A percentile compares a stretch with the other conserved stretches of the same genome.
Evolutionary conservation across 2,113 vertebrate genomes (phyloP).

Genomic region (Myiozetetes cayanensis): DNA sequence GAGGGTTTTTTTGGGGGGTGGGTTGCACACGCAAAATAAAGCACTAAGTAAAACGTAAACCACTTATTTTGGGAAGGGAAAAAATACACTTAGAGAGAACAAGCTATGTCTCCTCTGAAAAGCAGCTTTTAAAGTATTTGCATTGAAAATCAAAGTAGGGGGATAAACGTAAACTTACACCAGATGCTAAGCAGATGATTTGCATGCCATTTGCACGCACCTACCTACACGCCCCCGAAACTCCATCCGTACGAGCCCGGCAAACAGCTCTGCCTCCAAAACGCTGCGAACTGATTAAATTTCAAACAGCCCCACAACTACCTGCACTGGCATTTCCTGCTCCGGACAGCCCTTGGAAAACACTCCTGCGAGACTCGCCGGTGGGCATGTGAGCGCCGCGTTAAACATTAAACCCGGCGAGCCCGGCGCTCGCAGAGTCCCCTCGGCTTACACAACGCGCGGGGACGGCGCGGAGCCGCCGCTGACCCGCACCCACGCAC

Average conservation of each 20-base stretch:
- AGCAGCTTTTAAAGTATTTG: background rate
- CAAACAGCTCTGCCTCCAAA: background rate
- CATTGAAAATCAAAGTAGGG: background rate
- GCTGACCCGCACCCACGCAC: background rate
- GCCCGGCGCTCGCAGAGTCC: background rate
- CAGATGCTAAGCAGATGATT: background rate
- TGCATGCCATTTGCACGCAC: background rate
- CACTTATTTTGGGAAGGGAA: background rate
- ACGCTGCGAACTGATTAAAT: background rate
- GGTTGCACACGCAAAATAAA: background rate
- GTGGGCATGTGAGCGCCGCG: background rate
- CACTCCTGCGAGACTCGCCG: background rate
- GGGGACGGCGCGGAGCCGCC: background rate
- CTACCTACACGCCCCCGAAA: background rate
- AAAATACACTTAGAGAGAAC: background rate
- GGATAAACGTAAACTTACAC: background rate
- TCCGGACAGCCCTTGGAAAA: background rate
- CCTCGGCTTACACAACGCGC: background rate
- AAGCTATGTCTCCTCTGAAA: background rate
- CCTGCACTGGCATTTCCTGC: slow-evolving; percentile 70
- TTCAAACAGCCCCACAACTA: background rate
- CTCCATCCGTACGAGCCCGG: fast-evolving
- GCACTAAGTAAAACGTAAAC: background rate
- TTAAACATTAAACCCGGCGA: slow-evolving; percentile 56
- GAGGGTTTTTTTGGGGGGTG: background rate